A percentile compares a stretch with the other conserved stretches of the same genome.
phyloP scores from a whole-genome alignment of 1,140 invertebrate species.

The Drosophila azteca region DNA sequence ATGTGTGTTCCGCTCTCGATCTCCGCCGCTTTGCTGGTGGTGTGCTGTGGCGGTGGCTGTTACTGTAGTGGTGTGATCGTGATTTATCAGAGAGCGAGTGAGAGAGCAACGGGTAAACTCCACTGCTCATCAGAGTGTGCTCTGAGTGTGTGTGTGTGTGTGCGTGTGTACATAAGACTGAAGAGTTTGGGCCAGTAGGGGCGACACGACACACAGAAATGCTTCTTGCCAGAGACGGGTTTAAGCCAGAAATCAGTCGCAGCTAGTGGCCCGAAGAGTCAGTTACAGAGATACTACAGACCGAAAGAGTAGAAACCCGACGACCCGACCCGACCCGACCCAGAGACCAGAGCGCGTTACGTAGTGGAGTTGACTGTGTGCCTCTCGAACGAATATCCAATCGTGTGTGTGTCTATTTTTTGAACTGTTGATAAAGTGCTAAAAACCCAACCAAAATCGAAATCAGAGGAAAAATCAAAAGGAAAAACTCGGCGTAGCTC shows the following conservation, averaged over 20 bases:
- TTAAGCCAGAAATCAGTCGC: conserved; percentile 78
- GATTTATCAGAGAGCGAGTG: conserved; percentile 61
- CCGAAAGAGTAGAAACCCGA: conserved; percentile 1
- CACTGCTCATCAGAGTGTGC: conserved; percentile 1
- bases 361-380: neutral
- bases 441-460: conserved; percentile 1
- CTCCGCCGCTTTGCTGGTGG: conserved; percentile 8
- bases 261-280: conserved; percentile 79
- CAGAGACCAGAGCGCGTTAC: conserved; percentile 26
- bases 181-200: conserved; percentile 55
- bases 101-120: conserved; percentile 42
- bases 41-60: neutral
- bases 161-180: conserved; percentile 48
- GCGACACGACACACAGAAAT: conserved; percentile 62
- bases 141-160: conserved; percentile 15
- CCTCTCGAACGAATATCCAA: neutral
- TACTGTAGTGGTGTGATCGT: conserved; percentile 41
- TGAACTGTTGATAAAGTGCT: neutral
- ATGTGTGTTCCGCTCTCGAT: conserved; percentile 33
- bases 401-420: too few species aligned
- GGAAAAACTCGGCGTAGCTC: neutral
- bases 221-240: conserved; percentile 75
- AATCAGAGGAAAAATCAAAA: conserved; percentile 23
- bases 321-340: neutral
- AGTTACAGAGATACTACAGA: conserved; percentile 67